Percentiles rank a stretch among this genome's conserved stretches.
Evolutionary conservation across 2,797 vertebrate genomes (phyloP).

Genomic region (Sebastes kiyomatsui): DNA sequence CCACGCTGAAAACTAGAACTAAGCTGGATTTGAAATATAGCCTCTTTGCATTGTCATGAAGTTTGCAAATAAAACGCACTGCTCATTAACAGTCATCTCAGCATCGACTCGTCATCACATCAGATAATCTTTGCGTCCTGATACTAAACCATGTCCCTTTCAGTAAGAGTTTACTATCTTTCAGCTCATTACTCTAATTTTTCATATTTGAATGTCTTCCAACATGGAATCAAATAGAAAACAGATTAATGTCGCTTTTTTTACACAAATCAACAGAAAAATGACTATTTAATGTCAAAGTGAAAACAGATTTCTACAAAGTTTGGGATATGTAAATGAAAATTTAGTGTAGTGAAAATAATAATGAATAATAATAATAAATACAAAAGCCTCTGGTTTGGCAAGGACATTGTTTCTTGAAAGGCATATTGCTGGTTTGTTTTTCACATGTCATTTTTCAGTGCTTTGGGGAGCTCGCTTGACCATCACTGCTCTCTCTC

Average conservation of each 20-base stretch:
- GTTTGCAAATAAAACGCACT: neutral
- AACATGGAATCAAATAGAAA: neutral
- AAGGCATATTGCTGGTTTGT: neutral
- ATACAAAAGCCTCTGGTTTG: neutral
- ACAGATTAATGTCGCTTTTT: neutral
- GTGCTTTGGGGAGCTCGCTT: neutral
- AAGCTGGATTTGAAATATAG: neutral
- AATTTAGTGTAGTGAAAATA: neutral
- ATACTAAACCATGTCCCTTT: neutral
- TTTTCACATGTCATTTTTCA: neutral
- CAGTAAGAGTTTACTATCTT: neutral
- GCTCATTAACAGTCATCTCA: neutral
- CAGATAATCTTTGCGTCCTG: neutral
- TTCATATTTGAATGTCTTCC: neutral
- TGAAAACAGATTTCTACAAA: neutral
- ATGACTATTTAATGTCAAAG: neutral
- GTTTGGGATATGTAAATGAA: neutral
- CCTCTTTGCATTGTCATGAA: neutral
- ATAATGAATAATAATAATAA: neutral
- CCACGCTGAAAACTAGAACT: neutral
- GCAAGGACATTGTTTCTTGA: neutral
- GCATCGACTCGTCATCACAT: neutral
- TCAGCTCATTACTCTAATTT: neutral
- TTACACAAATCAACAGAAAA: neutral
- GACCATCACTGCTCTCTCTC: no score